phyloP scores from a whole-genome alignment of 2,797 vertebrate genomes.

The Ataeniobius toweri region DNA sequence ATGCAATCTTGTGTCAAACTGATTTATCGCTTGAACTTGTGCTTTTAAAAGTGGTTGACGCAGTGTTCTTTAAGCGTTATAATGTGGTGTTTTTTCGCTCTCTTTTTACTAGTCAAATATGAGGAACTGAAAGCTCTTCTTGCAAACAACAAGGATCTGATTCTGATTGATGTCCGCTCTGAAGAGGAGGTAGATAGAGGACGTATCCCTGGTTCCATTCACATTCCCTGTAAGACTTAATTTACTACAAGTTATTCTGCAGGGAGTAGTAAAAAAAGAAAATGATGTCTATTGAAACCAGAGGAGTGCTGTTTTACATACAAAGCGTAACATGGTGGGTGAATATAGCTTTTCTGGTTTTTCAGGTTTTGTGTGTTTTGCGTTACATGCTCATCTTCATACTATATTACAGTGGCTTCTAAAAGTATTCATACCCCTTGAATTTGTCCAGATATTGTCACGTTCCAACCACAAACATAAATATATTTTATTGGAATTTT shows the following conservation, averaged over 20 bases:
- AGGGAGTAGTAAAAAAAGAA: neutral
- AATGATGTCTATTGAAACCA: neutral
- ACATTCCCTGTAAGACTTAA: slow-evolving; percentile 6
- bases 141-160: neutral
- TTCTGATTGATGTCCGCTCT: slow-evolving; percentile 10
- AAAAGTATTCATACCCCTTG: too few relatives aligned
- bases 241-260: neutral
- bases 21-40: neutral
- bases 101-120: neutral
- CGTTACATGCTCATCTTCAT: neutral
- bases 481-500: too few relatives aligned
- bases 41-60: neutral
- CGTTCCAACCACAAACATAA: too few relatives aligned
- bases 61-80: neutral
- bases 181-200: neutral
- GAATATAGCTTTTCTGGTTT: neutral
- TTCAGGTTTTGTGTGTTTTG: neutral
- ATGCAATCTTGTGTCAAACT: neutral
- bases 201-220: slow-evolving; percentile 1
- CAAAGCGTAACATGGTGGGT: neutral
- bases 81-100: neutral
- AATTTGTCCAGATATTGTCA: too few relatives aligned
- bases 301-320: neutral
- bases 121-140: slow-evolving; percentile 8
- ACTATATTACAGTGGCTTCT: neutral